Evolutionary conservation across 2,888 invertebrate genomes (phyloP).

Genomic region (Cyclophora punctaria): DNA sequence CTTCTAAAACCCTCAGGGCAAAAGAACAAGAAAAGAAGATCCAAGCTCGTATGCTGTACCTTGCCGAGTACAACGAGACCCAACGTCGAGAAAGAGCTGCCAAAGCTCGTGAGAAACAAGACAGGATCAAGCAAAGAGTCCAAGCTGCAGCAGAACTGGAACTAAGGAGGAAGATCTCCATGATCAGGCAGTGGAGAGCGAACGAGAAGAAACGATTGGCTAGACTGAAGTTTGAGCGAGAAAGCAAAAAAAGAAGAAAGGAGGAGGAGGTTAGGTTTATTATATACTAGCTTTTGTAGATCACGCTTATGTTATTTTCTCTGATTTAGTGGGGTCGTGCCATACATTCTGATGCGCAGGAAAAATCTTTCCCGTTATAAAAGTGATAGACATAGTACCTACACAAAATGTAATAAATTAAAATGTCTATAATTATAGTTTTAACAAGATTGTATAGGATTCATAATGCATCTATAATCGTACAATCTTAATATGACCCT

Average conservation of each 20-base stretch:
- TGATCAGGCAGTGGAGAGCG: slow-evolving; percentile 58
- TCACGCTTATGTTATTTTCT: no score
- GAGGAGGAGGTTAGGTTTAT: slow-evolving; percentile 44
- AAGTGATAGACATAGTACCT: no score
- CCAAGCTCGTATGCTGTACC: slow-evolving; percentile 49
- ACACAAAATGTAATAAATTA: no score
- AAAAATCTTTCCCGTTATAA: no score
- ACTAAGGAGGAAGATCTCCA: slow-evolving; percentile 57
- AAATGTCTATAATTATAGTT: no score
- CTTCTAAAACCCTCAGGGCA: slow-evolving; percentile 31
- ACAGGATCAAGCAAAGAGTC: slow-evolving; percentile 57
- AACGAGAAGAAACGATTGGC: slow-evolving; percentile 57
- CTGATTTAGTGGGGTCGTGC: no score
- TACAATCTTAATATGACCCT: no score
- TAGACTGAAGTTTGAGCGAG: slow-evolving; percentile 47
- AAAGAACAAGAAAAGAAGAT: slow-evolving; percentile 59
- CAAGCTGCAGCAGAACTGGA: slow-evolving; percentile 64
- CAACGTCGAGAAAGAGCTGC: slow-evolving; percentile 47
- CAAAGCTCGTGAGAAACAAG: slow-evolving; percentile 45
- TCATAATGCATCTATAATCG: no score
- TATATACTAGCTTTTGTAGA: background rate
- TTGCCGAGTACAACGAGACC: slow-evolving; percentile 53
- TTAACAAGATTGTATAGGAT: no score
- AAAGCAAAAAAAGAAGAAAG: slow-evolving; percentile 35
- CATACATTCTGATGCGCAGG: no score